Conservation (phyloP, 2,113 vertebrate species). For the Otocyon megalotis region DNA sequence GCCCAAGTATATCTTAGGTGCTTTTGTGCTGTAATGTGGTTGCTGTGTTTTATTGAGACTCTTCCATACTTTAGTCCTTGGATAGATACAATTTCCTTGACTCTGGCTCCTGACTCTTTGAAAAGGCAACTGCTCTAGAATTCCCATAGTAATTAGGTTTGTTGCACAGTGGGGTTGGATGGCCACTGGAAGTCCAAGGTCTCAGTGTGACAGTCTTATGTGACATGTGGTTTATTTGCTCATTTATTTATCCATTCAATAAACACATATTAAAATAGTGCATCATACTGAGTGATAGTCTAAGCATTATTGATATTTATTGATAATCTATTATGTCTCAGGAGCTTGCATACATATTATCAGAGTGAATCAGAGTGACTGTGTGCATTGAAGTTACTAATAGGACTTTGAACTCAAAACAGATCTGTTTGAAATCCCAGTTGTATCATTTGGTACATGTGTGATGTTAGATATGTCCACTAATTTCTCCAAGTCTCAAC, state of each 20-base stretch:
- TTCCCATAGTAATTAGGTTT: background rate
- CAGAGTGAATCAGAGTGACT: background rate
- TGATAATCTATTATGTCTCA: constrained; percentile 13
- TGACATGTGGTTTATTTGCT: background rate
- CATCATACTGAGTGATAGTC: background rate
- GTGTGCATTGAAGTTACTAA: background rate
- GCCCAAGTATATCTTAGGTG: background rate
- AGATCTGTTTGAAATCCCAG: background rate
- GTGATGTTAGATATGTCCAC: background rate
- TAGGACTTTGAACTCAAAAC: background rate
- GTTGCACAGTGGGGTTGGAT: background rate
- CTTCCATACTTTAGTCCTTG: background rate
- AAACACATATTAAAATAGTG: constrained; percentile 56
- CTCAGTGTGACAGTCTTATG: background rate
- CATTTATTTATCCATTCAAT: constrained; percentile 21
- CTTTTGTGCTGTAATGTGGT: background rate
- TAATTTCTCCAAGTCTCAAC: background rate
- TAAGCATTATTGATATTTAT: constrained; percentile 42
- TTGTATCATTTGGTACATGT: background rate
- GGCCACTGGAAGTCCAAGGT: background rate
- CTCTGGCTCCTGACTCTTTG: background rate
- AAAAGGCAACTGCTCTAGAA: background rate
- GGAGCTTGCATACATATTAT: background rate
- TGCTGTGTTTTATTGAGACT: background rate
- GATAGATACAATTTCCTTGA: background rate